A percentile compares a stretch with the other conserved stretches of the same genome.
These are phyloP conservation scores for Astreopora myriophthalma DNA, from an alignment of 64 coral and sea anemone genomes.

Conservation along the genomic window DNA sequence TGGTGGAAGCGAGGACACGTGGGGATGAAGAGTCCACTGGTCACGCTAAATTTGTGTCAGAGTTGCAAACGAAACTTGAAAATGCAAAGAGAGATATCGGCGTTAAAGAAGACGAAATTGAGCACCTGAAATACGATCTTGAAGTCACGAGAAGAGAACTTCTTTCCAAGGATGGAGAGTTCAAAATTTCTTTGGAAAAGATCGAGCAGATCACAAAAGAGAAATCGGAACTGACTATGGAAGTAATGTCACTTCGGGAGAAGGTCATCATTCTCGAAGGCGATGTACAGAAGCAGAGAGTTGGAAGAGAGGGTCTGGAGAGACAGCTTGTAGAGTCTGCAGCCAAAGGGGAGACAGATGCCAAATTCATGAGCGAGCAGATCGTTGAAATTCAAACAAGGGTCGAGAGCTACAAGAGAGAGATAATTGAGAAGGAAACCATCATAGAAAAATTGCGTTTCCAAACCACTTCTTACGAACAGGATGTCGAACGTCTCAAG, in stretches of 20 bases:
- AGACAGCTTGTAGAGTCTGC: constrained; percentile 53
- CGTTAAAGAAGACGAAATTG: constrained; percentile 83
- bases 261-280: constrained; percentile 79
- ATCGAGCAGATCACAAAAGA: constrained; percentile 77
- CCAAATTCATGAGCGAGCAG: constrained; percentile 64
- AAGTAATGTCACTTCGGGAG: constrained; percentile 82
- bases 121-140: constrained; percentile 68
- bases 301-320: constrained; percentile 59
- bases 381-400: constrained; percentile 71
- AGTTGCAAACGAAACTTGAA: constrained; percentile 81
- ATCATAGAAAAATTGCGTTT: constrained; percentile 89
- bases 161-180: constrained; percentile 82
- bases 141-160: constrained; percentile 75
- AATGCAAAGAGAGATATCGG: constrained; percentile 69
- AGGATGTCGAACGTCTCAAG: constrained; percentile 85
- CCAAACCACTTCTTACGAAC: constrained; percentile 76
- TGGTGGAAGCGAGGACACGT: constrained; percentile 69
- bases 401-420: constrained; percentile 86
- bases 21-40: constrained; percentile 70
- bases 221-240: constrained; percentile 86
- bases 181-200: constrained; percentile 65
- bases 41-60: constrained; percentile 70
- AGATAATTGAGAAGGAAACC: constrained; percentile 88
- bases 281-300: constrained; percentile 72
- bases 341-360: constrained; percentile 75